These are phyloP conservation scores for Rhinophrynus dorsalis DNA, from an alignment of 2,797 vertebrate species.

Conservation along the genomic window DNA sequence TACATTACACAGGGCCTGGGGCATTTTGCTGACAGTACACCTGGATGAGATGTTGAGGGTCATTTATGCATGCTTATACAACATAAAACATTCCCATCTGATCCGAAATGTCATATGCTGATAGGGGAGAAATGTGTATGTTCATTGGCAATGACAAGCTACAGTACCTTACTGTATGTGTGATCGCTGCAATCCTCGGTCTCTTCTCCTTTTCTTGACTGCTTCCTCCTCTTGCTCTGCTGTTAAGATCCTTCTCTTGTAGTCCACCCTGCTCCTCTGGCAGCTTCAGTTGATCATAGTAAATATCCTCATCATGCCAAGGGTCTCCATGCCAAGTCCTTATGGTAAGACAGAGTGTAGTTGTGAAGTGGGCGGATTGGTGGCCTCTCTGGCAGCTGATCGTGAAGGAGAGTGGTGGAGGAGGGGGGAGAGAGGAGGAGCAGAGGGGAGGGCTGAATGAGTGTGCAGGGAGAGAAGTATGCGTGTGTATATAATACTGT, in stretches of 20 bases:
- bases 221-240: conserved; percentile 4
- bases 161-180: conserved; percentile 19
- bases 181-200: not conserved
- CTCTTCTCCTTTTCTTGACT: not conserved
- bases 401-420: not conserved
- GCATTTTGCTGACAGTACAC: not conserved
- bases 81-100: conserved; percentile 1
- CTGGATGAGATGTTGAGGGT: not conserved
- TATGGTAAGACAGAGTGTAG: conserved; percentile 25
- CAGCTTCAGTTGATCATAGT: conserved; percentile 23
- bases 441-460: conserved; percentile 6
- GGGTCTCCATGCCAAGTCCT: conserved; percentile 41
- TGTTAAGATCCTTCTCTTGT: not conserved
- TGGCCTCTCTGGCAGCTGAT: conserved; percentile 42
- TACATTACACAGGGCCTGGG: not conserved
- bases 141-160: conserved; percentile 13
- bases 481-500: conserved; percentile 7
- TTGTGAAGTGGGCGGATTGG: conserved; percentile 40
- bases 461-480: not conserved
- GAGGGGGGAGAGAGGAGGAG: conserved; percentile 14
- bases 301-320: conserved; percentile 20
- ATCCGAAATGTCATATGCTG: not conserved
- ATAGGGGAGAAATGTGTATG: no score
- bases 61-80: not conserved
- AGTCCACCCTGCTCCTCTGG: not conserved